These are phyloP conservation scores for Drosophila hamatofila DNA, from an alignment of 2,888 invertebrate genomes.

Conservation along the genomic window DNA sequence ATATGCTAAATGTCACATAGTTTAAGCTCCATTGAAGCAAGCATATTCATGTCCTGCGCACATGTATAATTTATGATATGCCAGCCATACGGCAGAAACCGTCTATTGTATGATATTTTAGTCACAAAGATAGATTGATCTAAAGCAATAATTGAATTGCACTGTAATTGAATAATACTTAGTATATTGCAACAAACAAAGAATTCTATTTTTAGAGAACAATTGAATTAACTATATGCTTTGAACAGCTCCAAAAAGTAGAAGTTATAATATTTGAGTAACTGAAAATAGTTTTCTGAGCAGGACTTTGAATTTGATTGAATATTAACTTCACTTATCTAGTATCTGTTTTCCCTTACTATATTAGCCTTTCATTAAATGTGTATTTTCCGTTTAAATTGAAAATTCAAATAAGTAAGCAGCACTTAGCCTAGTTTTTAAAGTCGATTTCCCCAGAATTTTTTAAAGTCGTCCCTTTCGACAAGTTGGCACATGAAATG, in stretches of 20 bases:
- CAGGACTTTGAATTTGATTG: no score
- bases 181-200: background rate
- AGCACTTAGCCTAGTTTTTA: slow-evolving; percentile 4
- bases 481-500: slow-evolving; percentile 51
- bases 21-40: slow-evolving; percentile 41
- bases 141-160: background rate
- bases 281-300: background rate
- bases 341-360: background rate
- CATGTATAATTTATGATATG: slow-evolving; percentile 40
- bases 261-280: background rate
- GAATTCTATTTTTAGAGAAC: background rate
- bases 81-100: slow-evolving; percentile 2
- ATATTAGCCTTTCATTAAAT: background rate
- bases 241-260: no score
- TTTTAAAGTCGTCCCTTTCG: slow-evolving; percentile 46
- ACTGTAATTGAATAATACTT: background rate
- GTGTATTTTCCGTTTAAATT: background rate
- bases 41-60: slow-evolving; percentile 27
- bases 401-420: background rate
- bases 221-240: background rate
- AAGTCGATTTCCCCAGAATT: slow-evolving; percentile 18
- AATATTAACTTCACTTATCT: background rate
- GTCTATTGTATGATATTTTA: slow-evolving; percentile 19
- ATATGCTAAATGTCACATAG: slow-evolving; percentile 76
- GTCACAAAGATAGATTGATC: background rate